Evolutionary conservation across 1,140 invertebrate genomes (phyloP).

Genomic region (Leptopilina clavipes): DNA sequence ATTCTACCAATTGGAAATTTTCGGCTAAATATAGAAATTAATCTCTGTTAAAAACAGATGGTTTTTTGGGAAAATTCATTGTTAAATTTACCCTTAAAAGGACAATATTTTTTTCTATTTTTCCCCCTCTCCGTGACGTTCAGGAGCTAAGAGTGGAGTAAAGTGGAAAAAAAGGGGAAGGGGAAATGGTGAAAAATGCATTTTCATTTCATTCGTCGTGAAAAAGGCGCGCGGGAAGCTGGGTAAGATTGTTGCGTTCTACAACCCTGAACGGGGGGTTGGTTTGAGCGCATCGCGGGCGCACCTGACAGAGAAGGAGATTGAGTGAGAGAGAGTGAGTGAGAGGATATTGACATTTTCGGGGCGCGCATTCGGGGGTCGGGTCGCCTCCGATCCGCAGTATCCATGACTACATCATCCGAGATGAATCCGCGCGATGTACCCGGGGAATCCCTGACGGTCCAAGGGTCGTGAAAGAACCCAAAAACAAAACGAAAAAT

Average conservation of each 20-base stretch:
- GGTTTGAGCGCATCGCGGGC: constrained; percentile 22
- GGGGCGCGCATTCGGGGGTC: constrained; percentile 61
- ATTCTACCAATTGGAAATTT: too few relatives aligned
- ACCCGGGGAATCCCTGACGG: constrained; percentile 43
- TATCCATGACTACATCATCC: constrained; percentile 54
- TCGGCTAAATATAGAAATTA: too few relatives aligned
- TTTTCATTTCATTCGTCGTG: too few relatives aligned
- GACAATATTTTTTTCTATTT: too few relatives aligned
- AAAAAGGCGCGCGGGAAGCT: not conserved
- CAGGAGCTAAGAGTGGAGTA: too few relatives aligned
- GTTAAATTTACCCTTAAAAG: too few relatives aligned
- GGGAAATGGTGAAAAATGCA: not conserved
- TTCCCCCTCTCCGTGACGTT: too few relatives aligned
- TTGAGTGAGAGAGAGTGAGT: constrained; percentile 40
- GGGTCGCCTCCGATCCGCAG: constrained; percentile 52
- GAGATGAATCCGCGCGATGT: constrained; percentile 59
- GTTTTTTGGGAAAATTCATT: too few relatives aligned
- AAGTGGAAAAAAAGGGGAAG: not conserved
- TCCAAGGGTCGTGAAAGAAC: constrained; percentile 9
- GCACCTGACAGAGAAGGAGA: constrained; percentile 37
- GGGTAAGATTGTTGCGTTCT: not conserved
- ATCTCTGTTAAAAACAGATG: too few relatives aligned
- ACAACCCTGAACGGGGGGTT: constrained; percentile 9
- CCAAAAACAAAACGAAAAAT: too few relatives aligned
- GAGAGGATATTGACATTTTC: constrained; percentile 72